Evolutionary conservation across 2,113 vertebrate species (phyloP), one percentile per base, ranked within the genome.

Genomic region (Procapra przewalskii): DNA sequence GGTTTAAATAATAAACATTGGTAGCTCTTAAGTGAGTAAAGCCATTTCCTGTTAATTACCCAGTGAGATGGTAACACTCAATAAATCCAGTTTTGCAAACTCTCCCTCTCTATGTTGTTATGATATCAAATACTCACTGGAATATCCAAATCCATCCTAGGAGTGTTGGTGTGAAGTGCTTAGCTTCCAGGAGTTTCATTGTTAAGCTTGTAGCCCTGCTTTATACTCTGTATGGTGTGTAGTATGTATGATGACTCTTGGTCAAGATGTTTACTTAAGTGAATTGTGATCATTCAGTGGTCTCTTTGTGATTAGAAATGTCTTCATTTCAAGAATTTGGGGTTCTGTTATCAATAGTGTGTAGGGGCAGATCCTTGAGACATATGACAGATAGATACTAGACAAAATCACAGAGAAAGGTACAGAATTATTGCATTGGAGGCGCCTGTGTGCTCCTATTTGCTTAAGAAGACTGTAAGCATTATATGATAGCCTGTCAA

Each of bases 401-500:
- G 85, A 79, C 25, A 85, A 33, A 90, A 89, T 50, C 45, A 60
- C 60, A 45, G 12, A 93, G 48, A 50, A 88, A 55, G 33, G 45
- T 45, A 29, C 10, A 3, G 55, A 89, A 75, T 19, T 62, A 3
- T 13, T 64, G 3, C n/a, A 23, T 36, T 5, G 80, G 71, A 90
- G 64, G 84, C 3, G 3, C 36, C 43, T 64, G 40, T 0, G 0
- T n/a, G 7, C 11, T 80, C 16, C 15, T 77, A 60, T 86, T 95
- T 95, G 90, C 57, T 82, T 60, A 79, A 88, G 80, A 93, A 92
- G 54, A 62, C 91, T 43, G 17, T 17, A 25, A 50, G 62, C 71
- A 82, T 84, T 14, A 3, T 43, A 31, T 21, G 57, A 36, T 59
- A 33, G 7, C 45, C 1, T 64, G 88, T 91, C 96, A 79, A 52